Evolutionary conservation across 1,140 invertebrate genomes (phyloP).

Genomic region (Heterodera carotae): DNA sequence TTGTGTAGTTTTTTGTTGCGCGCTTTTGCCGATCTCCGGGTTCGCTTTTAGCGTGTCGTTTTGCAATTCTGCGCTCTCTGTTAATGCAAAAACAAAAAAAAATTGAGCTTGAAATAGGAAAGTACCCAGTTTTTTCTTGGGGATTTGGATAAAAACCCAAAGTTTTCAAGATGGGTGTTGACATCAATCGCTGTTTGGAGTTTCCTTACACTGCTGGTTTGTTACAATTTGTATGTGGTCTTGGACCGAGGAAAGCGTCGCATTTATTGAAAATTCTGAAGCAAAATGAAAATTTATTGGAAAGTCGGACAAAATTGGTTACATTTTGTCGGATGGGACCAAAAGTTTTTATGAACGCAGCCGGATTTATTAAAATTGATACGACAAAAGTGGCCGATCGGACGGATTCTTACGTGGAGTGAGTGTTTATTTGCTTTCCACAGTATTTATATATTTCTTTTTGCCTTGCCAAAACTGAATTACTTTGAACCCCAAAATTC

Average conservation of each 20-base stretch:
- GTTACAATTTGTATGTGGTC: constrained; percentile 95
- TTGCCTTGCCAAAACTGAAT: constrained; percentile 73
- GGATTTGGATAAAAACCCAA: constrained; percentile 4
- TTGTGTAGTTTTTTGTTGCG: too few species aligned
- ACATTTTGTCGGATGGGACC: constrained; percentile 94
- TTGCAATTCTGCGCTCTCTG: too few species aligned
- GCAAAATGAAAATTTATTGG: constrained; percentile 50
- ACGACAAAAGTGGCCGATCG: constrained; percentile 71
- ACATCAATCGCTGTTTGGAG: constrained; percentile 87
- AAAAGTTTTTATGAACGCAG: constrained; percentile 92
- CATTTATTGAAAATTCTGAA: constrained; percentile 76
- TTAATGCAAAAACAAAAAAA: too few species aligned
- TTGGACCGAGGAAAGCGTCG: constrained; percentile 90
- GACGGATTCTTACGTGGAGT: constrained; percentile 52
- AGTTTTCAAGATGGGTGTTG: constrained; percentile 80
- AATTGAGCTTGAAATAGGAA: too few species aligned
- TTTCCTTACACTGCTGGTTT: constrained; percentile 78
- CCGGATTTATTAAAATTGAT: constrained; percentile 98
- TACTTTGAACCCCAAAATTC: constrained; percentile 71
- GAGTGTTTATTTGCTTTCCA: neutral
- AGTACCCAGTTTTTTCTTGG: too few species aligned
- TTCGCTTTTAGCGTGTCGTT: too few species aligned
- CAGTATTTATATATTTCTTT: neutral
- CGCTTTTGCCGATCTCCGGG: too few species aligned
- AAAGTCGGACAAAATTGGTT: constrained; percentile 82